Percentiles rank a stretch among this genome's conserved stretches.
Evolutionary conservation across 2,888 invertebrate genomes (phyloP).

Genomic region (Microchrysa polita): DNA sequence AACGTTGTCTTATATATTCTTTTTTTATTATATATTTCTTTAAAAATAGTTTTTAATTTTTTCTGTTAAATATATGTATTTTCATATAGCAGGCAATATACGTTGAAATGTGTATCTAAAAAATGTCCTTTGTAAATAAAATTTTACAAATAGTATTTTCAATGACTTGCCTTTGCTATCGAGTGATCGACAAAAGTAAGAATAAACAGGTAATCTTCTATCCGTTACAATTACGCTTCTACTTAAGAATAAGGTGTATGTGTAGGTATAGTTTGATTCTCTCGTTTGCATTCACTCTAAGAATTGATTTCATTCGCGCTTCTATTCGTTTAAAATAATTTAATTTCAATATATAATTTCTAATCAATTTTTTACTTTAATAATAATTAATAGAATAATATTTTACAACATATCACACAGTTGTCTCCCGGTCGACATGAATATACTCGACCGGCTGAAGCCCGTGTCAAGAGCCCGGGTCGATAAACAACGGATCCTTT

Average conservation of each 20-base stretch:
- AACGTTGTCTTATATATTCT: constrained; percentile 16
- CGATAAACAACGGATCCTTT: constrained; percentile 64
- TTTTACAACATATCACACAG: constrained; percentile 74
- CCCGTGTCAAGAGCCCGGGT: constrained; percentile 85
- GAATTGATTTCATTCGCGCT: neutral
- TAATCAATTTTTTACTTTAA: constrained; percentile 40
- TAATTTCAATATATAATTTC: constrained; percentile 27
- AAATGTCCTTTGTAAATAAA: neutral
- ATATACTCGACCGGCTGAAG: constrained; percentile 91
- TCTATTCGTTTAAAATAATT: constrained; percentile 18
- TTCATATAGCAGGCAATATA: constrained; percentile 12
- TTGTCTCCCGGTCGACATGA: constrained; percentile 92
- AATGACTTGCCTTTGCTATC: neutral
- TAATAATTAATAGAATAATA: constrained; percentile 34
- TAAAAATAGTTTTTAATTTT: constrained; percentile 32
- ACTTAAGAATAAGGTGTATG: neutral
- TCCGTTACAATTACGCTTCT: neutral
- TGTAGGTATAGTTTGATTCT: constrained; percentile 20
- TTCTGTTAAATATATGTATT: constrained; percentile 4
- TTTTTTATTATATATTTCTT: constrained; percentile 15
- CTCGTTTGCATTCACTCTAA: neutral
- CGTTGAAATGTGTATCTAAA: neutral
- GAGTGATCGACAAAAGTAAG: neutral
- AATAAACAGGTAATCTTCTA: neutral
- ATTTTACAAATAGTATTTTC: constrained; percentile 9